Percentiles rank a stretch among this genome's conserved stretches.
Evolutionary conservation across 1,140 invertebrate genomes (phyloP).

Genomic region (Lordiphosa stackelbergi): DNA sequence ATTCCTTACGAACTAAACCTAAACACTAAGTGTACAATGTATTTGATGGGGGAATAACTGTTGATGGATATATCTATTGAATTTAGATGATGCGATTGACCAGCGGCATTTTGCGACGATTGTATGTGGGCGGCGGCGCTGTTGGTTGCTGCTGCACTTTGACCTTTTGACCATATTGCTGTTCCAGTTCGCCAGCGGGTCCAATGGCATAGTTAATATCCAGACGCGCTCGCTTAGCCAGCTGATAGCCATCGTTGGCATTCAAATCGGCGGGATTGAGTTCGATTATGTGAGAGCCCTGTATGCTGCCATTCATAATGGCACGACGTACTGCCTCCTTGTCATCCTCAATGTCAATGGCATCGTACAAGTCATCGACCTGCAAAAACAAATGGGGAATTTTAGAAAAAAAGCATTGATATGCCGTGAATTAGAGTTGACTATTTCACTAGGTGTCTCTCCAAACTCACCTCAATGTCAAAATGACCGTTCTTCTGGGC

Average conservation of each 20-base stretch:
- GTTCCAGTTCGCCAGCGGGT: conserved; percentile 66
- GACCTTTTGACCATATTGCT: conserved; percentile 64
- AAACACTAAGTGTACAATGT: conserved; percentile 48
- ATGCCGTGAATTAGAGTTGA: conserved; percentile 4
- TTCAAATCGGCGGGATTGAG: conserved; percentile 69
- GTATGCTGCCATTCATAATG: conserved; percentile 35
- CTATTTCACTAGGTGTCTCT: conserved; percentile 7
- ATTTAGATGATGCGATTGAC: conserved; percentile 79
- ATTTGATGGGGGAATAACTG: conserved; percentile 10
- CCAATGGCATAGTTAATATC: conserved; percentile 75
- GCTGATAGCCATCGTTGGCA: conserved; percentile 60
- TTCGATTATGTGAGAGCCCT: conserved; percentile 57
- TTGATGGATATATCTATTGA: conserved; percentile 4
- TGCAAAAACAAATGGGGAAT: conserved; percentile 13
- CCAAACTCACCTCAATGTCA: conserved; percentile 68
- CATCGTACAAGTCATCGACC: conserved; percentile 78
- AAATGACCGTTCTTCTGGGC: conserved; percentile 53
- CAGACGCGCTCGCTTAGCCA: conserved; percentile 61
- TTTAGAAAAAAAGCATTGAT: neutral
- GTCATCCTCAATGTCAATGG: conserved; percentile 79
- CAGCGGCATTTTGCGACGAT: conserved; percentile 80
- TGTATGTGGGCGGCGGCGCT: conserved; percentile 62
- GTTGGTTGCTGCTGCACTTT: conserved; percentile 54
- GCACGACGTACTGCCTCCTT: conserved; percentile 78
- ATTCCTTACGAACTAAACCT: conserved; percentile 31